Evolutionary conservation across 2,797 vertebrate genomes (phyloP), one percentile per base, ranked within the genome.

Genomic region (Anniella stebbinsi): DNA sequence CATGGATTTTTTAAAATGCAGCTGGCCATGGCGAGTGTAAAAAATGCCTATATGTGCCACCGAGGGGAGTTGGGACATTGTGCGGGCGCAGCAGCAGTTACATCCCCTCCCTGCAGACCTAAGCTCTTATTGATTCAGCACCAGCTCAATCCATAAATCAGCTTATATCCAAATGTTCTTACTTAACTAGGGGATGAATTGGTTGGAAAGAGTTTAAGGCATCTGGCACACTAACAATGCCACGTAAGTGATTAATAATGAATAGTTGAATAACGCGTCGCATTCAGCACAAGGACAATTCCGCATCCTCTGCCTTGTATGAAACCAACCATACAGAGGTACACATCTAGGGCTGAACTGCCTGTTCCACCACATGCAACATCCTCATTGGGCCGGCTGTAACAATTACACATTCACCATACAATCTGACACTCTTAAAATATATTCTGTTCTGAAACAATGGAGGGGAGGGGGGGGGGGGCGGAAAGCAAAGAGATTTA

Each of bases 351-450:
- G 8, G 38, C 10, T 25, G 48, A 73, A 23, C n/a, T 25, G 33
- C n/a, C 33, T 13, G 12, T 23, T 67, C 28, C 25, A 12, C 17
- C 0, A 9, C 18, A 81, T 18, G 13, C 78, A 30, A 66, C 41
- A 17, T 80, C 18, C 77, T 70, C 66, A 70, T 36, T 45, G 36
- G 51, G 70, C 87, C 63, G 30, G 30, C 4, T 90, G 63, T 10
- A 90, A 48, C 73, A 66, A 80, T 54, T 86, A 63, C 54, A 48
- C 51, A 63, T 83, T 77, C 25, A 54, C 45, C 72, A 87, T 76
- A 83, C 76, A 77, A 77, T 84, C 63, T 77, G 48, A 54, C 33
- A 63, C n/a, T 41, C 60, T 51, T 51, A 60, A 69, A 57, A 87
- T 69, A 66, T 45, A 87, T 83, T 67, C 21, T n/a, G 21, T 3